Conservation (phyloP, 2,113 vertebrate species). For the Gavia stellata region DNA sequence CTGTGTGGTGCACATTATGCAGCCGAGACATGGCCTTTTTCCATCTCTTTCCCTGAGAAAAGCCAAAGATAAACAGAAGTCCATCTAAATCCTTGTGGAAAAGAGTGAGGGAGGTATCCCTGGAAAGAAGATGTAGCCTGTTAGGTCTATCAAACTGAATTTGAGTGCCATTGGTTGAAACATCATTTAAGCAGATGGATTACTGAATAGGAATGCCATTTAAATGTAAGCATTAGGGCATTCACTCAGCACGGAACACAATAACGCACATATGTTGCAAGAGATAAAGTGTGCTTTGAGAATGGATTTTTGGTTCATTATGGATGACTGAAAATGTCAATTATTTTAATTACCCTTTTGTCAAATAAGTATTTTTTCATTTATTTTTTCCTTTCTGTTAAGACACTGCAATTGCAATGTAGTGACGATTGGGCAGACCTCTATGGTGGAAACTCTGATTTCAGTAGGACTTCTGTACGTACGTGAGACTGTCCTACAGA, state of each 20-base stretch:
- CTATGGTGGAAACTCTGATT: neutral
- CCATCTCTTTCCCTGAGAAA: neutral
- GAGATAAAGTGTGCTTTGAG: neutral
- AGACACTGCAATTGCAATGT: neutral
- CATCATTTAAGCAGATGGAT: neutral
- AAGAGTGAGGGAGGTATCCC: accelerated
- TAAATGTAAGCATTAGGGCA: neutral
- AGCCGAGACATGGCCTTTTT: neutral
- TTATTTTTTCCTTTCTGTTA: neutral
- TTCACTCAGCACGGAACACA: neutral
- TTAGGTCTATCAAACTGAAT: neutral
- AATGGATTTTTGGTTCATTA: neutral
- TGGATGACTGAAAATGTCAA: neutral
- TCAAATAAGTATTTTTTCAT: neutral
- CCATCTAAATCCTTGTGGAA: neutral
- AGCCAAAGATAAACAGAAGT: neutral
- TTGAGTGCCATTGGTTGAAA: neutral
- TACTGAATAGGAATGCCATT: neutral
- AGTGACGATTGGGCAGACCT: neutral
- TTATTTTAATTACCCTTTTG: neutral
- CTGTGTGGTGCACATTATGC: neutral
- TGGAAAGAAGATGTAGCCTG: neutral
- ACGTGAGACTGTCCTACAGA: neutral
- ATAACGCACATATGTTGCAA: neutral
- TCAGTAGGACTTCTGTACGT: neutral